Evolutionary conservation across 2,888 invertebrate species (phyloP).

Genomic region (Megastigmus dorsalis): DNA sequence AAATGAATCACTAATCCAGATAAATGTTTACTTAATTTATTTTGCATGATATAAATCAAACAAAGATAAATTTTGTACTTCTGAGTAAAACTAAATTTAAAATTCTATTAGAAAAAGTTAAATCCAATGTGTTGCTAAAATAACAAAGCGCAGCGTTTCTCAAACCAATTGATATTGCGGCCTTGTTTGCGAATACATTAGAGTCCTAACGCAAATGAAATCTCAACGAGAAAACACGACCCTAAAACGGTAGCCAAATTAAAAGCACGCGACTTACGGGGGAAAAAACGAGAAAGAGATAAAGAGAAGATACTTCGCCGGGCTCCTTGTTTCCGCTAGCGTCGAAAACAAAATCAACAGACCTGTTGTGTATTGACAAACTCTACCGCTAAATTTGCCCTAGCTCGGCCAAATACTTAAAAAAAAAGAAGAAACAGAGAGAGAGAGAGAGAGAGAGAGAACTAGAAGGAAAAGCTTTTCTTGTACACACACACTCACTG

Average conservation of each 20-base stretch:
- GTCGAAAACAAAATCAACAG: slow-evolving; percentile 53
- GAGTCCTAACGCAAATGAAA: slow-evolving; percentile 20
- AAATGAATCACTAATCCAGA: too few relatives aligned
- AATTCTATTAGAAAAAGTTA: too few relatives aligned
- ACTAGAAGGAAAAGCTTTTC: slow-evolving; percentile 12
- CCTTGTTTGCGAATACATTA: slow-evolving; percentile 33
- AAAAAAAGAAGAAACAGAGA: slow-evolving; percentile 22
- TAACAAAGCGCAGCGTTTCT: not conserved
- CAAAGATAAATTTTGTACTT: too few relatives aligned
- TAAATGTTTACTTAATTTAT: too few relatives aligned
- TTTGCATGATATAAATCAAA: too few relatives aligned
- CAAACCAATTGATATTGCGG: not conserved
- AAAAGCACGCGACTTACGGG: slow-evolving; percentile 3
- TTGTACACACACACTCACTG: slow-evolving; percentile 8
- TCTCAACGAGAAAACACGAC: slow-evolving; percentile 19
- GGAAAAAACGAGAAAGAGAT: too few relatives aligned
- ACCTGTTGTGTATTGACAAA: slow-evolving; percentile 39
- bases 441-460: not conserved
- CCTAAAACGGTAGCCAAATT: slow-evolving; percentile 39
- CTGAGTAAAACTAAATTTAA: too few relatives aligned
- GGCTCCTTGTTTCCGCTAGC: slow-evolving; percentile 35
- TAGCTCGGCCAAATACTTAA: slow-evolving; percentile 44
- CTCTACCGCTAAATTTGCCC: slow-evolving; percentile 40
- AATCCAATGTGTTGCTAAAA: too few relatives aligned
- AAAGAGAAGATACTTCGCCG: not conserved